Percentiles rank a stretch among this genome's conserved stretches.
These are phyloP conservation scores for Gymnorhina tibicen DNA, from an alignment of 2,113 vertebrate species.

Conservation along the genomic window DNA sequence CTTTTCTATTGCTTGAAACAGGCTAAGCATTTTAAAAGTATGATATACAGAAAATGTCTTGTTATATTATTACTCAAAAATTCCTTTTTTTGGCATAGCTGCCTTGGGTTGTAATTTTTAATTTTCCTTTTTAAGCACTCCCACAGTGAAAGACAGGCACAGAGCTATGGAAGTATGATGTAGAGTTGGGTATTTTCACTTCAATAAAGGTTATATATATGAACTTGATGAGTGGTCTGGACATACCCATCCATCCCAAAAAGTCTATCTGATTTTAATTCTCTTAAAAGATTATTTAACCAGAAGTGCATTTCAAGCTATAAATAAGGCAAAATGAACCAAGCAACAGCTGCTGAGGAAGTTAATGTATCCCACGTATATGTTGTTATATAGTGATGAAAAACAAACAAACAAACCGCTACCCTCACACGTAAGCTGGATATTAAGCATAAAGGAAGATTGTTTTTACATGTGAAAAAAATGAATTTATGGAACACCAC, in stretches of 20 bases:
- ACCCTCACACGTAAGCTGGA: background rate
- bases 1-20: background rate
- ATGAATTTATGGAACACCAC: background rate
- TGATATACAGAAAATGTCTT: background rate
- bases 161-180: background rate
- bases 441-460: background rate
- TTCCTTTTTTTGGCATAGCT: background rate
- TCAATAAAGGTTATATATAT: background rate
- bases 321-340: constrained; percentile 22
- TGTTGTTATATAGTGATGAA: background rate
- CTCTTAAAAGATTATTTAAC: constrained; percentile 44
- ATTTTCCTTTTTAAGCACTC: constrained; percentile 4
- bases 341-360: constrained; percentile 46
- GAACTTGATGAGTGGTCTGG: background rate
- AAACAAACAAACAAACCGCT: background rate
- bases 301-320: constrained; percentile 5
- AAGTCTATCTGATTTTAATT: constrained; percentile 42
- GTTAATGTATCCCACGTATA: constrained; percentile 10
- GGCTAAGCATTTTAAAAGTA: background rate
- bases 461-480: background rate
- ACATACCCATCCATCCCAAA: background rate
- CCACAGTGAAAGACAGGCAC: background rate
- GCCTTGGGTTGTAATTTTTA: background rate
- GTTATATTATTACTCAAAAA: background rate
- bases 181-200: background rate